These are phyloP conservation scores for Mormyrops boulengeri DNA, from an alignment of 2,797 vertebrate species.

Conservation along the genomic window DNA sequence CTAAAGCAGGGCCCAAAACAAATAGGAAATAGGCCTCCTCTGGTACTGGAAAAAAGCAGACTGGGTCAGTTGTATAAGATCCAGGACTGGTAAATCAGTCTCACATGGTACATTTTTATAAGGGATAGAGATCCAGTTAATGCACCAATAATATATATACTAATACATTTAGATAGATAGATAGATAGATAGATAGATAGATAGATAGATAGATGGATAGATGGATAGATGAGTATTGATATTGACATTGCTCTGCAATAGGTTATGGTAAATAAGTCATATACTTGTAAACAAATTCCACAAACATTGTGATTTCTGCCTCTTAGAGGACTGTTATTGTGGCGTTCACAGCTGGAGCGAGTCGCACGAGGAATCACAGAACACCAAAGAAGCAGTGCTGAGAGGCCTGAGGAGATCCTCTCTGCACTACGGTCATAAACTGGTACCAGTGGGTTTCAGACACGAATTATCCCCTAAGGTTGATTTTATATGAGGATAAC, in stretches of 20 bases:
- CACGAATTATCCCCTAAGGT: not conserved
- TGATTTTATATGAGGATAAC: constrained; percentile 7
- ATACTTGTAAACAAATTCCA: not conserved
- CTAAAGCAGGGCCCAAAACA: constrained; percentile 39
- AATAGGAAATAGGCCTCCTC: constrained; percentile 48
- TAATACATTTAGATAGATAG: not conserved
- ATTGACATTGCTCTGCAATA: not conserved
- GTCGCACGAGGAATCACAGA: not conserved
- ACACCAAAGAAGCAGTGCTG: not conserved
- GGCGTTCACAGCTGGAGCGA: not conserved
- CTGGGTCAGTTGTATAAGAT: not conserved
- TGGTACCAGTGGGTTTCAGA: not conserved
- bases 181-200: not conserved
- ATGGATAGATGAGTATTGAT: not conserved
- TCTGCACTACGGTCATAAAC: not conserved
- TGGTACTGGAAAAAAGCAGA: not conserved
- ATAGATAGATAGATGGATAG: not conserved
- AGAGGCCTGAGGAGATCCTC: not conserved
- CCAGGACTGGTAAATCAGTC: not conserved
- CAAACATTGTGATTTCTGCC: not conserved
- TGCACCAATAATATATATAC: not conserved
- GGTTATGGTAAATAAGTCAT: not conserved
- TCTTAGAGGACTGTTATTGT: not conserved
- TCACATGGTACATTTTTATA: not conserved
- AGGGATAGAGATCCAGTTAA: not conserved